Conservation (phyloP, 2,888 invertebrate genomes). For the Pachliopta kotzebuea region DNA sequence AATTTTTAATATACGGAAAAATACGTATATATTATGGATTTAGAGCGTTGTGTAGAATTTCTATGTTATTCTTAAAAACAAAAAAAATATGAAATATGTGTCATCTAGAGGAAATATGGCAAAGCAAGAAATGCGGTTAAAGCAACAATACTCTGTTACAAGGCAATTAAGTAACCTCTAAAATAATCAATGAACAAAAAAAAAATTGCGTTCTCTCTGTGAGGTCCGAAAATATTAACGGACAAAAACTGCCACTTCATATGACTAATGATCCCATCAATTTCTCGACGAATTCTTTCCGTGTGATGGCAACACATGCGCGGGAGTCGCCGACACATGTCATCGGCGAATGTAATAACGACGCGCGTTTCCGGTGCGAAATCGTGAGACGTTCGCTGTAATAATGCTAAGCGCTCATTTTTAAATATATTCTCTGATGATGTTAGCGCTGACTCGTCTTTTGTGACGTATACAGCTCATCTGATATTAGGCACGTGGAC, state of each 20-base stretch:
- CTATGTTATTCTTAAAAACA: no score
- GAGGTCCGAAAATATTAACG: constrained; percentile 52
- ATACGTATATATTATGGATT: no score
- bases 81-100: no score
- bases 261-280: constrained; percentile 75
- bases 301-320: constrained; percentile 56
- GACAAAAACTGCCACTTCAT: constrained; percentile 49
- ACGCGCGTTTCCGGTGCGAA: constrained; percentile 65
- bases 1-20: no score
- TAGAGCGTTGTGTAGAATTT: no score
- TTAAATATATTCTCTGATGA: no score
- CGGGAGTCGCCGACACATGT: constrained; percentile 55
- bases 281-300: constrained; percentile 58
- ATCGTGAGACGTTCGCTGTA: constrained; percentile 34
- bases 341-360: constrained; percentile 60
- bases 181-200: not conserved
- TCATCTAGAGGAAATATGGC: not conserved
- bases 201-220: constrained; percentile 40
- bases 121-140: no score
- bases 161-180: not conserved
- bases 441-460: no score
- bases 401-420: constrained; percentile 35
- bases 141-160: not conserved
- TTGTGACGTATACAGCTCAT: no score
- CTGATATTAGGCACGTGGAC: no score